Base-by-base conservation (phyloP, 2,113 vertebrate species). In the Lagopus leucura region DNA sequence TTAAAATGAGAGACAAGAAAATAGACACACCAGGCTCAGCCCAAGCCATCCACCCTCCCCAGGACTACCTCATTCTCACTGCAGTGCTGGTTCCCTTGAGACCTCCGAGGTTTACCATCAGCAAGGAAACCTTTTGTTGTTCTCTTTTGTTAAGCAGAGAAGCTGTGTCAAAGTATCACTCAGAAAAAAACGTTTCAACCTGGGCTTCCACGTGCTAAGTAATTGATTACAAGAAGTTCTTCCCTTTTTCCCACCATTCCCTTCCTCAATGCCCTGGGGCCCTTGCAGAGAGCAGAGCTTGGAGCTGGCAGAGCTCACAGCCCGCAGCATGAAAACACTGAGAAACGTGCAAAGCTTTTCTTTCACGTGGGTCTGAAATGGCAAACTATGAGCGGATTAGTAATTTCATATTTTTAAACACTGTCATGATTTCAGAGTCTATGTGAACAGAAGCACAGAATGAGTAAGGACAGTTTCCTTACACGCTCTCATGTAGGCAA, bases 351-450 rank as follows among this genome's bases (percentile, higher is more conserved):
- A 70, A 80, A 93, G 10, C 45, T 25, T 43, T 27, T n/a, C n/a
- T 22, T 90, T 82, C 38, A 69, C 24, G 38, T 66, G 36, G 42
- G 21, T 66, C 60, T 85, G 73, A 92, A 91, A 73, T 13, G 42
- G 25, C 71, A 52, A 45, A 47, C 22, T 60, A 81, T 0, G 2
- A 36, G 42, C 80, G n/a, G 22, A 32, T 60, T 55, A 84, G 25
- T n/a, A 3, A 55, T 67, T 77, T 55, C 28, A 12, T 50, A 57
- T 69, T 87, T 89, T 71, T 30, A 74, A 77, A 66, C 27, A n/a
- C 5, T 19, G 45, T 28, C 50, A 66, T 7, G 25, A 73, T 64
- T 92, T 87, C 40, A 32, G 67, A 25, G 28, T 34, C 57, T 38
- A 17, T 22, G 14, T 8, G 57, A 58, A 57, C 25, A 36, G 14